These are phyloP conservation scores for Galagoides demidoff DNA, from an alignment of 2,797 vertebrate genomes.

Conservation along the genomic window DNA sequence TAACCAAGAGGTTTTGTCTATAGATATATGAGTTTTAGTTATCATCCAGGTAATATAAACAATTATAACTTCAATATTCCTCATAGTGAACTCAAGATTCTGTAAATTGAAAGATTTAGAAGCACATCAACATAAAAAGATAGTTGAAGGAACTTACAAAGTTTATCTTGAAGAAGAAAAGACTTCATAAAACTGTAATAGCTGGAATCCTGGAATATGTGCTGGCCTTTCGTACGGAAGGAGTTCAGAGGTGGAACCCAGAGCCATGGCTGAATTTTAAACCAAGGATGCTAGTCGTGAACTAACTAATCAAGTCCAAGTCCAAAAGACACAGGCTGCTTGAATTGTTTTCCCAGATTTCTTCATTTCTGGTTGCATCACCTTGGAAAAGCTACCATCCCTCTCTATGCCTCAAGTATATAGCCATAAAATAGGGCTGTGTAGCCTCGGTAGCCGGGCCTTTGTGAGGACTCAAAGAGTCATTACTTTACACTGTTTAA, in stretches of 20 bases:
- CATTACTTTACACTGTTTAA: neutral
- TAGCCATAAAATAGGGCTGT: neutral
- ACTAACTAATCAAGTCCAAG: neutral
- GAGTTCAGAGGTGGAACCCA: neutral
- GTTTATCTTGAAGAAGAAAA: neutral
- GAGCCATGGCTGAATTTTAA: neutral
- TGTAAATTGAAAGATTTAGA: neutral
- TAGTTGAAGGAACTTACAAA: neutral
- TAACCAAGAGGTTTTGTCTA: neutral
- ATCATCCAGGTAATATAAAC: neutral
- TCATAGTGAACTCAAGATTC: neutral
- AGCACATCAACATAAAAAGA: neutral
- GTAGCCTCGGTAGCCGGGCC: no score
- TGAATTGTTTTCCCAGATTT: neutral
- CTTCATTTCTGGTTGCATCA: neutral
- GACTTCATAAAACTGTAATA: neutral
- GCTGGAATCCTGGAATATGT: neutral
- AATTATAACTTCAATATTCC: neutral
- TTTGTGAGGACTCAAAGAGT: neutral
- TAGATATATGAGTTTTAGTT: neutral
- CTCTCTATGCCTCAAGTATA: neutral
- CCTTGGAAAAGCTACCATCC: neutral
- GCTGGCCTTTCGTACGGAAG: neutral
- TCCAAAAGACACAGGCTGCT: neutral
- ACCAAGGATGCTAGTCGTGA: neutral